Evolutionary conservation across 2,888 invertebrate genomes (phyloP).

Genomic region (Mycalesis mineus): DNA sequence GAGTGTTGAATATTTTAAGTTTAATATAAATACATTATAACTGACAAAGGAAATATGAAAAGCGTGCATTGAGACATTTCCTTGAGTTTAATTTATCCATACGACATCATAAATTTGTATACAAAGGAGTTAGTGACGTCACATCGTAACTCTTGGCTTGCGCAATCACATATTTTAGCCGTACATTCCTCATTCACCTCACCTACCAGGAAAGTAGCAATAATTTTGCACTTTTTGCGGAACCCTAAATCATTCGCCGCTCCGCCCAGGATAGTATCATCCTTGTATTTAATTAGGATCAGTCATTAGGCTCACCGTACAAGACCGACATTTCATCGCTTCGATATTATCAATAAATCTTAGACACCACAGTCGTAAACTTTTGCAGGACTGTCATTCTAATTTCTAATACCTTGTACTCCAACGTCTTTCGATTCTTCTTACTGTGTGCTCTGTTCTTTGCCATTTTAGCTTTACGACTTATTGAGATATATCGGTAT

Average conservation of each 20-base stretch:
- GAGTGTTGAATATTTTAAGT: no score
- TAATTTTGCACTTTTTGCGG: slow-evolving; percentile 41
- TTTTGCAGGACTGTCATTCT: no score
- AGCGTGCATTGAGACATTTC: slow-evolving; percentile 8
- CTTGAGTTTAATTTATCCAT: slow-evolving; percentile 11
- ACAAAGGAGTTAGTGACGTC: slow-evolving; percentile 16
- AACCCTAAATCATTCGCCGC: slow-evolving; percentile 46
- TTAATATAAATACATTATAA: no score
- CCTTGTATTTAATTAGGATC: slow-evolving; percentile 55
- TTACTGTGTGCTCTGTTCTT: no score
- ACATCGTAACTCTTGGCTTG: slow-evolving; percentile 22
- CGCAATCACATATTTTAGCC: slow-evolving; percentile 11
- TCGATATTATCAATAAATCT: no score
- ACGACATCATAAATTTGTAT: slow-evolving; percentile 6
- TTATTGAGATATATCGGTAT: no score
- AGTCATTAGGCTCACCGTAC: slow-evolving; percentile 40
- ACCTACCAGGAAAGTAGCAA: slow-evolving; percentile 38
- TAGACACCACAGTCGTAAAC: no score
- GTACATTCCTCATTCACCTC: slow-evolving; percentile 29
- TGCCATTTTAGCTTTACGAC: no score
- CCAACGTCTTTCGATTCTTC: no score
- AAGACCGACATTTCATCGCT: neutral
- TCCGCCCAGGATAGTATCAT: slow-evolving; percentile 52
- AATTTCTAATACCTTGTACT: no score
- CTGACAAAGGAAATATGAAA: neutral